Conservation (phyloP, 2,797 vertebrate genomes). For the Champsocephalus esox region DNA sequence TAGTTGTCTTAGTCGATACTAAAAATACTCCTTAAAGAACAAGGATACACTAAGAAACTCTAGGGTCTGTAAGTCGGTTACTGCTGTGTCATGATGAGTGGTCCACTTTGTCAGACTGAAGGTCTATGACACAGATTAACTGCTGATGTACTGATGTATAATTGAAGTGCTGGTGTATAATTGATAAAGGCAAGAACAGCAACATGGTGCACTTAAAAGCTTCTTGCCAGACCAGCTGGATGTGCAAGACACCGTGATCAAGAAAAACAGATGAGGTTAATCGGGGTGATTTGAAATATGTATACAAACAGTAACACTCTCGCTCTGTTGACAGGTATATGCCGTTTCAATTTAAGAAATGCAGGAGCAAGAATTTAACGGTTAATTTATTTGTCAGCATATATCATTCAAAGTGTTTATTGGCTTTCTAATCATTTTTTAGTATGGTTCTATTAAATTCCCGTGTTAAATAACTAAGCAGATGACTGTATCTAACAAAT, state of each 20-base stretch:
- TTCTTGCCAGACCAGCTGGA: conserved; percentile 50
- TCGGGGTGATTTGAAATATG: conserved; percentile 35
- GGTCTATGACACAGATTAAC: conserved; percentile 63
- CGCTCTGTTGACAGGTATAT: not conserved
- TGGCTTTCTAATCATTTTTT: not conserved
- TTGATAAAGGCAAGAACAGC: conserved; percentile 70
- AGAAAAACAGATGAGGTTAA: conserved; percentile 54
- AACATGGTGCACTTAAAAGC: conserved; percentile 68
- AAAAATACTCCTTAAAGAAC: not conserved
- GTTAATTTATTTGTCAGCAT: not conserved
- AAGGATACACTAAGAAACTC: not conserved
- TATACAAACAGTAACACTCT: conserved; percentile 13
- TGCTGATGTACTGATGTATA: conserved; percentile 71
- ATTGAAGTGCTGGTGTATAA: conserved; percentile 72
- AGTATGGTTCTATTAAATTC: not conserved
- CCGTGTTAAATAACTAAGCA: conserved; percentile 7
- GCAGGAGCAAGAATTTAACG: not conserved
- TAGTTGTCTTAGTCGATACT: no score
- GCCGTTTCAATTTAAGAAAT: conserved; percentile 5
- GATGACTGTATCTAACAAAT: conserved; percentile 31
- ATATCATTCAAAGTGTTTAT: not conserved
- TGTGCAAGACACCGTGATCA: conserved; percentile 34
- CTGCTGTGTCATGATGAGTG: conserved; percentile 62
- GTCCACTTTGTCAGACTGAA: conserved; percentile 60
- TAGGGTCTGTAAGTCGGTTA: conserved; percentile 9